A percentile compares a stretch with the other conserved stretches of the same genome.
Evolutionary conservation across 2,888 invertebrate species (phyloP).

Genomic region (Diaprepes abbreviatus): DNA sequence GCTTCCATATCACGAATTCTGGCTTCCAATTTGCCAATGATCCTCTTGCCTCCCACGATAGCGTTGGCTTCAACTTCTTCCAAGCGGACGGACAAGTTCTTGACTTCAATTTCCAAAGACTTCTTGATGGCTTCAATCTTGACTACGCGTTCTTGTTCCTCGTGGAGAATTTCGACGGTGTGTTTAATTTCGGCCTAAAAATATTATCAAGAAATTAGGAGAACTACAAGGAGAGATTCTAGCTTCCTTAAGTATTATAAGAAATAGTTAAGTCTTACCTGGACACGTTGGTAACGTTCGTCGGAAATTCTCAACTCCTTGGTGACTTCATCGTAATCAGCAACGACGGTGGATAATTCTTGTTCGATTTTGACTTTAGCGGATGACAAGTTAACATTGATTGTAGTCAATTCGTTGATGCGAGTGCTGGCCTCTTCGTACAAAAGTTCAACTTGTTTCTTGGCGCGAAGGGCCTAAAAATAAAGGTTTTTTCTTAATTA

Average conservation of each 20-base stretch:
- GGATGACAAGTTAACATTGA: conserved; percentile 95
- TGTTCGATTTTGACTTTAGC: conserved; percentile 96
- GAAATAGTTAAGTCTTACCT: conserved; percentile 66
- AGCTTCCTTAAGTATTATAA: too few species aligned
- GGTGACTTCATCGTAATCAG: conserved; percentile 98
- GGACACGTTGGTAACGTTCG: conserved; percentile 94
- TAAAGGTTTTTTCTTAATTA: too few species aligned
- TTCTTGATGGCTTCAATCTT: conserved; percentile 98
- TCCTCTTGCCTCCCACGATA: conserved; percentile 95
- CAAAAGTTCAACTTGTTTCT: conserved; percentile 90
- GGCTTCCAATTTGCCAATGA: conserved; percentile 97
- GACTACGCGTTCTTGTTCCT: conserved; percentile 96
- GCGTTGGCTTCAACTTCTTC: conserved; percentile 98
- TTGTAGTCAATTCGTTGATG: conserved; percentile 93
- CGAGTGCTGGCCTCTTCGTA: conserved; percentile 93
- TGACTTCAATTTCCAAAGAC: conserved; percentile 96
- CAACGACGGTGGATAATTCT: conserved; percentile 89
- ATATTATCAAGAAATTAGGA: too few species aligned
- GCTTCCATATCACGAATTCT: conserved; percentile 94
- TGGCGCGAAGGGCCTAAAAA: conserved; percentile 87
- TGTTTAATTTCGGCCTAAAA: conserved; percentile 89
- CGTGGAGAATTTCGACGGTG: conserved; percentile 93
- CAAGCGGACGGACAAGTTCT: conserved; percentile 92
- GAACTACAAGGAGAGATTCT: too few species aligned
- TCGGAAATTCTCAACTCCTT: conserved; percentile 94